Evolutionary conservation across 2,113 vertebrate genomes (phyloP), one percentile per base, ranked within the genome.

Genomic region (Chaetura pelagica): DNA sequence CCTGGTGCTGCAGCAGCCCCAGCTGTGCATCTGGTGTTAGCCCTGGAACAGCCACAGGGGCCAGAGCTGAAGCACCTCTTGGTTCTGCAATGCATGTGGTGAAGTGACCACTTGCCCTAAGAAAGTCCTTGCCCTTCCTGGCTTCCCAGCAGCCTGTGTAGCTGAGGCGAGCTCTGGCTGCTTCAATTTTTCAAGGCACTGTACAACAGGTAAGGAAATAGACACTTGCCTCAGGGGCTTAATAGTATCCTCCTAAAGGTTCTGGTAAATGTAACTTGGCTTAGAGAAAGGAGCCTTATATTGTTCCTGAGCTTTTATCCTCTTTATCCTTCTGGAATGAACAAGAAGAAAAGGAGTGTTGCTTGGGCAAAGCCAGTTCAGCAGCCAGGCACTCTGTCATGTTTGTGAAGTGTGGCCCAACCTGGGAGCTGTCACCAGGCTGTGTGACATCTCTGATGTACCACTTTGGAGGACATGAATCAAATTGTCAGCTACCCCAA

Each of bases 371-470:
- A 67, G 51, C 38, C 51, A 14, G 19, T 6, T 26, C n/a, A 48
- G 64, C 27, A 32, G 52, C 42, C 21, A 32, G 64, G 27, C 21
- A 15, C 20, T 24, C 23, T 11, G 8, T 40, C 19, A 10, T 17
- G 17, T 34, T 22, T 30, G 21, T 59, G 4, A 34, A 22, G 29
- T 3, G 22, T 38, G 21, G 58, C 0, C 0, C 15, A 55, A 46
- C 14, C n/a, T 32, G 48, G 30, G 48, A 5, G 1, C 30, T 1
- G 8, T 11, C 5, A 2, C 22, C 9, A 13, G 58, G 34, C 58
- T 10, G 7, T 0, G 4, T 13, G 20, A 16, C 4, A 6, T 12
- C 35, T 21, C 44, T 23, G 12, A 71, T 57, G 49, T n/a, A 58
- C 13, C 23, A 6, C 20, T 9, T 21, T 1, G 8, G 23, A n/a